phyloP scores from a whole-genome alignment of 2,888 invertebrate species.

The Tridacna crocea region DNA sequence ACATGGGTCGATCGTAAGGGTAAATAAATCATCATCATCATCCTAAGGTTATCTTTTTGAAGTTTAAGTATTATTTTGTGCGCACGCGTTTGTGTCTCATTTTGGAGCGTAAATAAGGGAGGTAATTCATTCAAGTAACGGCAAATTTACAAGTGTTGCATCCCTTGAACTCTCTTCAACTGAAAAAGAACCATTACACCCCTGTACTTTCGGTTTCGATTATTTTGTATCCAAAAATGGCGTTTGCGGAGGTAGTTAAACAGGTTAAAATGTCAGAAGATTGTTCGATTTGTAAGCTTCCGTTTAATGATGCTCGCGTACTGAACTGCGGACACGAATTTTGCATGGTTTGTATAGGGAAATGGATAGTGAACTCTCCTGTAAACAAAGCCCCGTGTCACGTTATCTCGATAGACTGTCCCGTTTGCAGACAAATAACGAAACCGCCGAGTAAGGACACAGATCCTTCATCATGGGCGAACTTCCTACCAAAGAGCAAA shows the following conservation, averaged over 20 bases:
- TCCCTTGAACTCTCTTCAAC: too few species aligned
- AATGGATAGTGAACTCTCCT: constrained; percentile 4
- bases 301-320: not conserved
- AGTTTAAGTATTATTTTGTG: too few species aligned
- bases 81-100: too few species aligned
- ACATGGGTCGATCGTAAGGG: too few species aligned
- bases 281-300: not conserved
- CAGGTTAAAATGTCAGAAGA: not conserved
- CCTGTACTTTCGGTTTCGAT: not conserved
- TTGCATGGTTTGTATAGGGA: not conserved
- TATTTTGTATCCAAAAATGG: not conserved
- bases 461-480: not conserved
- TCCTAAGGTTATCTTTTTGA: too few species aligned
- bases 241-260: not conserved
- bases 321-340: constrained; percentile 1
- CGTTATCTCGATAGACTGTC: not conserved
- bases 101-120: too few species aligned
- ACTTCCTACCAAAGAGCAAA: not conserved
- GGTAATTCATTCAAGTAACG: too few species aligned
- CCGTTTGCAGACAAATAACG: constrained; percentile 4
- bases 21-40: too few species aligned
- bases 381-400: not conserved
- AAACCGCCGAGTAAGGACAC: not conserved
- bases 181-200: too few species aligned
- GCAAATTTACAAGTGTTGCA: too few species aligned